phyloP scores from a whole-genome alignment of 2,113 vertebrate genomes.

The Microcebus lehilahytsara region DNA sequence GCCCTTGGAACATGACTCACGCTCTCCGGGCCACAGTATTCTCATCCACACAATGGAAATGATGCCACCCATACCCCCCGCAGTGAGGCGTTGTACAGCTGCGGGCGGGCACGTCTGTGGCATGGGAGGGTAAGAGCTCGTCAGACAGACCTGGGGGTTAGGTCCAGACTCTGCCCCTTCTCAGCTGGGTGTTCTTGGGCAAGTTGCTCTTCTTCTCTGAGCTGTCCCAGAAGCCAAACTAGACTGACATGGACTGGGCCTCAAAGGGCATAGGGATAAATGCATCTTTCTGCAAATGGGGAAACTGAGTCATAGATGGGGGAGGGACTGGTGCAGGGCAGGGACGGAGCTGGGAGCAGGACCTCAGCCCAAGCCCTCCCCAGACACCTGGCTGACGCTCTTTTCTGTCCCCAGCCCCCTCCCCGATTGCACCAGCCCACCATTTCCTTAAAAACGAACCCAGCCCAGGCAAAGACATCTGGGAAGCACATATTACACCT shows the following conservation, averaged over 20 bases:
- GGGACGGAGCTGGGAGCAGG: background rate
- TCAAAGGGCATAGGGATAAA: background rate
- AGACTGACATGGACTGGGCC: background rate
- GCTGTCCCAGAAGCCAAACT: background rate
- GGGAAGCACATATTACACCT: background rate
- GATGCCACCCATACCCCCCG: accelerated
- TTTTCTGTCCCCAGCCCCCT: background rate
- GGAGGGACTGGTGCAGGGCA: background rate
- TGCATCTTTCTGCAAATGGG: background rate
- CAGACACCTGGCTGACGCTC: background rate
- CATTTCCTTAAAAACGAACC: background rate
- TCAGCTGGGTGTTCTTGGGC: background rate
- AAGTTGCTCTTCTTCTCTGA: background rate
- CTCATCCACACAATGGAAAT: background rate
- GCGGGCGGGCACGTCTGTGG: too few species aligned
- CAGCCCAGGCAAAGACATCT: background rate
- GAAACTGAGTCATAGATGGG: background rate
- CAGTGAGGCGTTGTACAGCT: background rate
- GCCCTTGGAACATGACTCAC: background rate
- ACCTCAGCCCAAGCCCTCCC: background rate
- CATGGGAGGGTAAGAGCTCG: background rate
- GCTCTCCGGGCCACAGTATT: background rate
- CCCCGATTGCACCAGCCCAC: background rate
- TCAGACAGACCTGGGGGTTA: background rate
- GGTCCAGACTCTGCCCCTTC: background rate